Percentiles rank a stretch among this genome's conserved stretches.
Conservation (phyloP, 2,113 vertebrate species). For the Gallinago jamesoni region DNA sequence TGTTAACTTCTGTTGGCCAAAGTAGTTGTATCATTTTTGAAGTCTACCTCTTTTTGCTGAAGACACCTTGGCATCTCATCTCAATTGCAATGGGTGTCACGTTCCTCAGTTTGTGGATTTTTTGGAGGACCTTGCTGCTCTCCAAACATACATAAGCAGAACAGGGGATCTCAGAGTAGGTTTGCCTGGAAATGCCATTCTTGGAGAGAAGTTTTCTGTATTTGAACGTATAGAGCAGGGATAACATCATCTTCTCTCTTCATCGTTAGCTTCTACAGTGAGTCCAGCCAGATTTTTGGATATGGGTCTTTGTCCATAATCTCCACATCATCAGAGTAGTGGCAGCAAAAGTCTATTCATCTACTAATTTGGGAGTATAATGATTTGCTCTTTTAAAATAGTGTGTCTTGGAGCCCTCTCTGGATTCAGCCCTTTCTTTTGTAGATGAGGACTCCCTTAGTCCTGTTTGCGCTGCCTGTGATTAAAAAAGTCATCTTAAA, state of each 20-base stretch:
- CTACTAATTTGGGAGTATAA: background rate
- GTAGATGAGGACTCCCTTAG: background rate
- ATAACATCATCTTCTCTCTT: background rate
- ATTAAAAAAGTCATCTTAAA: background rate
- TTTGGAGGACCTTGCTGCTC: background rate
- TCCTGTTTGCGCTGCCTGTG: accelerated
- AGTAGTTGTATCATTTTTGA: background rate
- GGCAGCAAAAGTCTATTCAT: background rate
- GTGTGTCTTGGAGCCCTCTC: background rate
- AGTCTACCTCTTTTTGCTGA: background rate
- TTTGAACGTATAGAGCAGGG: background rate
- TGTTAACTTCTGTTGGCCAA: background rate
- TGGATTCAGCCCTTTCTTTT: background rate
- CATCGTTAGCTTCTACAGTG: background rate
- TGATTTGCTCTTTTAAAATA: background rate
- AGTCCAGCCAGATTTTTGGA: background rate
- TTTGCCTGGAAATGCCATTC: background rate
- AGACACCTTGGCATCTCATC: background rate
- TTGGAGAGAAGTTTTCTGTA: background rate
- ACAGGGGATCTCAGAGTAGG: background rate
- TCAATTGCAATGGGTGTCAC: background rate
- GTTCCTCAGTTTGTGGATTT: background rate
- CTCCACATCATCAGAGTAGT: background rate
- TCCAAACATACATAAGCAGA: background rate
- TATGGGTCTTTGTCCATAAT: background rate